Evolutionary conservation across 2,113 vertebrate genomes (phyloP).

Genomic region (Charina bottae): DNA sequence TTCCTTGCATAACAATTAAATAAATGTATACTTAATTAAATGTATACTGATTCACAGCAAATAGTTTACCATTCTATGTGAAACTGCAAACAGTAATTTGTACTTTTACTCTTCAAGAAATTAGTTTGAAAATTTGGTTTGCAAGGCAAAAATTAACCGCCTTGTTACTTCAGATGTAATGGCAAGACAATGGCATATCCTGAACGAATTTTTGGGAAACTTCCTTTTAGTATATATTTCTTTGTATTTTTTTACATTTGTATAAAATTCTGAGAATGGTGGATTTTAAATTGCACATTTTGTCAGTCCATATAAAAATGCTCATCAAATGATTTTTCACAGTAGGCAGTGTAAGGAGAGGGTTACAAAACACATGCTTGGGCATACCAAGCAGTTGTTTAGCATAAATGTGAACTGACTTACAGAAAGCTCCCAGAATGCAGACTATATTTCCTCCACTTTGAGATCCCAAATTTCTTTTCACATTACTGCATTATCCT

Average conservation of each 20-base stretch:
- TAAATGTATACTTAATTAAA: background rate
- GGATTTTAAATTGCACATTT: background rate
- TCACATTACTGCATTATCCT: background rate
- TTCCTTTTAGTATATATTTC: background rate
- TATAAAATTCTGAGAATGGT: background rate
- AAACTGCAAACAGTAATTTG: background rate
- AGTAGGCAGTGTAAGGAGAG: background rate
- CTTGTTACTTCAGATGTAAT: background rate
- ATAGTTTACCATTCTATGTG: background rate
- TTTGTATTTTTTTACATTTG: background rate
- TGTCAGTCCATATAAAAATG: background rate
- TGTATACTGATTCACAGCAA: background rate
- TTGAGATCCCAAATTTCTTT: background rate
- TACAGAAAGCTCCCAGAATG: background rate
- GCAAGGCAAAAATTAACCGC: background rate
- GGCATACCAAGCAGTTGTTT: background rate
- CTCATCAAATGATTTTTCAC: background rate
- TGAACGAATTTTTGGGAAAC: background rate
- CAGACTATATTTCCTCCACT: background rate
- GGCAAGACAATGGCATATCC: background rate
- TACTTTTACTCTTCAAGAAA: background rate
- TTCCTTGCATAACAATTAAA: background rate
- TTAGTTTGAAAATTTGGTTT: background rate
- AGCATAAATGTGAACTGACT: background rate
- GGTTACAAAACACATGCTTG: background rate